Conservation (phyloP, 2,888 invertebrate species). For the Napeogenes inachia region DNA sequence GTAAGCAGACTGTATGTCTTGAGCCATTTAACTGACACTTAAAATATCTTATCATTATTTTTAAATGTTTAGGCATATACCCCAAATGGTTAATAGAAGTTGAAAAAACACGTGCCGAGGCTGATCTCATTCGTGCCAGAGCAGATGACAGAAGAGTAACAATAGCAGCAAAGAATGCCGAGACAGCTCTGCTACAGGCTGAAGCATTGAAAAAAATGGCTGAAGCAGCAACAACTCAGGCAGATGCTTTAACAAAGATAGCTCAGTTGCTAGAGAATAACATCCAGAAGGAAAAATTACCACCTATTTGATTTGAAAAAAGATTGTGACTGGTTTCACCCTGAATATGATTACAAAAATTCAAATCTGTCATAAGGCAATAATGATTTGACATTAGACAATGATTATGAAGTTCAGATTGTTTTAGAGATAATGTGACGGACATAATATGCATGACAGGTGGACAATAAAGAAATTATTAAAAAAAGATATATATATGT, state of each 20-base stretch:
- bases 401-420: too few species aligned
- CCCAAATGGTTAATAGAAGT: slow-evolving; percentile 62
- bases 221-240: slow-evolving; percentile 50
- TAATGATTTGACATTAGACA: too few species aligned
- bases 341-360: neutral
- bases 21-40: neutral
- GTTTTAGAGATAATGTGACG: too few species aligned
- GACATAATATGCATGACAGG: too few species aligned
- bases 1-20: slow-evolving; percentile 12
- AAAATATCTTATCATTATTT: slow-evolving; percentile 13
- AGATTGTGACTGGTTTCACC: slow-evolving; percentile 5
- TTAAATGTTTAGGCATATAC: slow-evolving; percentile 44
- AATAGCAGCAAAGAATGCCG: slow-evolving; percentile 46
- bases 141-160: slow-evolving; percentile 49
- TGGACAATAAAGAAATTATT: too few species aligned
- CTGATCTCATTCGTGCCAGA: slow-evolving; percentile 51
- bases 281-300: slow-evolving; percentile 36
- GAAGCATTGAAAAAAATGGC: slow-evolving; percentile 52
- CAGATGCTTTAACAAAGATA: slow-evolving; percentile 52
- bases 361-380: neutral
- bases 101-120: slow-evolving; percentile 57
- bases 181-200: slow-evolving; percentile 51
- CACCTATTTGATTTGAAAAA: slow-evolving; percentile 31
- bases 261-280: slow-evolving; percentile 45
- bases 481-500: too few species aligned